Base-by-base conservation (phyloP, 1,140 invertebrate genomes). In the Colletes latitarsis region DNA sequence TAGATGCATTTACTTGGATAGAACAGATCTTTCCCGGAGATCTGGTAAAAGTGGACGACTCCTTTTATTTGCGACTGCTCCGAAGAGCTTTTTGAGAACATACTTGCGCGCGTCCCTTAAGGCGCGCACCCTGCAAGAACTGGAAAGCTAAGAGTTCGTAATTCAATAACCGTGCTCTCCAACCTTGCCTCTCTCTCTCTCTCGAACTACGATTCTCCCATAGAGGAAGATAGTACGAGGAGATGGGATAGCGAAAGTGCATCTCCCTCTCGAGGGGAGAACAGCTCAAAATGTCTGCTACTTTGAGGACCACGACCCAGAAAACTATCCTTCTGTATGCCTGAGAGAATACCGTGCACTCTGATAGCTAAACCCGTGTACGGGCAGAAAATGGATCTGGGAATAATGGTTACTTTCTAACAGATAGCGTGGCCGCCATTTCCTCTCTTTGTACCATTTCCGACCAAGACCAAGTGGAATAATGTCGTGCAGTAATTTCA, bases 91-190 rank as follows among this genome's bases (percentile, higher is more conserved):
- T 92, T 90, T 88, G 87, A 90, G 89, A 91, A 91, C 89, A 90
- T 91, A 89, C 90, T 90, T 85, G 88, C 85, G 85, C 84, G 88
- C 85, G 88, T 91, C 90, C 90, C 90, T 91, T 87, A 91, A 92
- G 89, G 89, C 88, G 89, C 87, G 82, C 86, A 87, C 88, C 89
- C 88, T 90, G 82, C 88, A 90, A 92, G 91, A 92, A 91, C 90
- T 90, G 89, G 90, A 93, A 92, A 93, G 92, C 92, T 92, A 92
- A 93, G 92, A 93, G 92, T 92, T 93, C 87, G 91, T 92, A 92
- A 93, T 93, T 92, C 89, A 92, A 93, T 93, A 91, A 92, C 89
- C 84, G 88, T 90, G 88, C 88, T 90, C 90, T 90, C 89, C 86
- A 77, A 77, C 77, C 85, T 82, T 85, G 79, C 84, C 78, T 84